Base-by-base conservation (phyloP, 2,888 invertebrate genomes). In the Creontiades dilutus region DNA sequence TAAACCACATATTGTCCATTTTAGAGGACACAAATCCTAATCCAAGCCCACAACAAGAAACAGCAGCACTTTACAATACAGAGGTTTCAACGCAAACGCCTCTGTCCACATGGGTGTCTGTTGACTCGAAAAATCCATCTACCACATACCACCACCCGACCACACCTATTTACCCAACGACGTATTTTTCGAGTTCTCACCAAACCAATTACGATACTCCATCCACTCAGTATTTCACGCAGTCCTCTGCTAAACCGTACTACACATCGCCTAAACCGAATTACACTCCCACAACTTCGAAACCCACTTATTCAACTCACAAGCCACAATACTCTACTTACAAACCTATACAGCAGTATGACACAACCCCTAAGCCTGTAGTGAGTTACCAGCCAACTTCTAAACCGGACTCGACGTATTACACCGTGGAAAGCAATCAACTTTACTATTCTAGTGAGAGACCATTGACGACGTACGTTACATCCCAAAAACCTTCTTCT, bases 1-100 rank as follows among this genome's bases (percentile, higher is more conserved):
- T 94, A 75, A 93, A 93, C 91, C 94, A 94, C 61, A 94, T 94
- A 14, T 93, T 94, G 48, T 93, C 93, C 0, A 93, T 94, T 82
- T 91, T 94, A 19, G 94, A 94, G 80, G 93, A 93, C 37, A 28
- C 57, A 16, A 85, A 85, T 47, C 37, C n/a, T 11, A 16, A 16
- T 23, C n/a, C 84, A 19, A 37, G 37, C 37, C 61, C 85, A 1
- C 86, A 86, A 23, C 57, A 88, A 88, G 88, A 88, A 68, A 46
- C 75, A n/a, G 48, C 86, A 3, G n/a, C 86, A 27, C 75, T 86
- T 19, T 86, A 86, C 88, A 78, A 16, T 27, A 13, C 37, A 16
- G 90, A 90, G 46, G 55, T 76, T 9, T 90, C 91, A 12, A 91
- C 90, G 12, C 92, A 90, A 92, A 92, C 91, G 91, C 93, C 89